A percentile compares a stretch with the other conserved stretches of the same genome.
Conservation (phyloP, 1,140 invertebrate species). For the Elymnias hypermnestra region DNA sequence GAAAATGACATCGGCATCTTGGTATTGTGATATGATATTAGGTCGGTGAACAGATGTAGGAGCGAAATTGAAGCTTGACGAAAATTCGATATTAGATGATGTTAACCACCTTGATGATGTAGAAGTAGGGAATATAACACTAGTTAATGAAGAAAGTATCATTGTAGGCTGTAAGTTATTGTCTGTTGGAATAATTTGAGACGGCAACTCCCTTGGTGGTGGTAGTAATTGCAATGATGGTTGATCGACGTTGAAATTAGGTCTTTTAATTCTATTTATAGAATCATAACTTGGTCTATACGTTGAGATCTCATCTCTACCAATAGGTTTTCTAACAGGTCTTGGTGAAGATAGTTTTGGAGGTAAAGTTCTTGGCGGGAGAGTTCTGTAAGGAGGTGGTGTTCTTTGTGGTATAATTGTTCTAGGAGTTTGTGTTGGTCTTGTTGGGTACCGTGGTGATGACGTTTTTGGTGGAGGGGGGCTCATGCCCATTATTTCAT, state of each 20-base stretch:
- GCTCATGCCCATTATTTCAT: constrained; percentile 74
- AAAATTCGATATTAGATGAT: constrained; percentile 58
- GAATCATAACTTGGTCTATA: constrained; percentile 62
- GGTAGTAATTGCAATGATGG: constrained; percentile 57
- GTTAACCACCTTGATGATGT: constrained; percentile 63
- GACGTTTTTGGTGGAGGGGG: constrained; percentile 54
- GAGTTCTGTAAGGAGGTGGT: constrained; percentile 47
- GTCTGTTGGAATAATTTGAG: constrained; percentile 31
- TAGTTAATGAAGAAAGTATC: constrained; percentile 26
- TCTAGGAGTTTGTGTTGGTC: constrained; percentile 39
- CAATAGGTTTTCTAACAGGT: constrained; percentile 46
- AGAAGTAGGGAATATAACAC: constrained; percentile 59
- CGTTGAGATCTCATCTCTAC: constrained; percentile 63
- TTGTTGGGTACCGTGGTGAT: constrained; percentile 33
- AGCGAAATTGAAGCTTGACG: constrained; percentile 55
- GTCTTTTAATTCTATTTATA: constrained; percentile 58
- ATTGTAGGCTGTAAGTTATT: constrained; percentile 18
- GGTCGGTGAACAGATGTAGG: constrained; percentile 46
- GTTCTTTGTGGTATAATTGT: constrained; percentile 43
- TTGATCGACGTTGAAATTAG: constrained; percentile 47
- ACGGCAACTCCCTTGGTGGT: constrained; percentile 48
- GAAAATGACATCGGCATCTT: constrained; percentile 22
- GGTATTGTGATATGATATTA: constrained; percentile 20
- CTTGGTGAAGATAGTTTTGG: constrained; percentile 49
- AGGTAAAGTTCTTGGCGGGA: constrained; percentile 53